These are phyloP conservation scores for Holacanthus passer DNA, from an alignment of 2,113 vertebrate genomes.

Conservation along the genomic window DNA sequence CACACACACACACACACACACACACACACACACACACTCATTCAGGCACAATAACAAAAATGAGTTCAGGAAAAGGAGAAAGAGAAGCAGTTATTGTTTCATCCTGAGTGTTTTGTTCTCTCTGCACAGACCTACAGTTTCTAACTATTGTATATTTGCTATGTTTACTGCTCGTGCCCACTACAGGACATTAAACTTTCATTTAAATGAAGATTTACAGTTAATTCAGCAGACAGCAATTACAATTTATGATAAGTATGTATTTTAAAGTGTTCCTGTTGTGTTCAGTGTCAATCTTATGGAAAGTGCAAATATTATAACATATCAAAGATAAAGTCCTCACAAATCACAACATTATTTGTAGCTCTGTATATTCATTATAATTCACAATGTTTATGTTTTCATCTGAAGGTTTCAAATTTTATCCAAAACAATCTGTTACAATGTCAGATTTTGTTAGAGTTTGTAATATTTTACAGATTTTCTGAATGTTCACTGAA, in stretches of 20 bases:
- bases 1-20: neutral
- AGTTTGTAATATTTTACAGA: too few relatives aligned
- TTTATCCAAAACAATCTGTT: too few relatives aligned
- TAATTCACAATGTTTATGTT: too few relatives aligned
- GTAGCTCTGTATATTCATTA: neutral
- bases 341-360: neutral
- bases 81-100: constrained; percentile 21
- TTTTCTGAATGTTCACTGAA: too few relatives aligned
- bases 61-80: constrained; percentile 3
- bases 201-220: neutral
- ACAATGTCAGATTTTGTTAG: too few relatives aligned
- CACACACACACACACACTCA: neutral
- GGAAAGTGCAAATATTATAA: constrained; percentile 24
- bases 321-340: neutral
- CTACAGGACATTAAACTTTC: too few relatives aligned
- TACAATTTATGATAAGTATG: constrained; percentile 9
- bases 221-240: neutral
- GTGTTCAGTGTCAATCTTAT: neutral
- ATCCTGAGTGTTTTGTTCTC: constrained; percentile 39
- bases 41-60: neutral
- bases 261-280: neutral
- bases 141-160: constrained; percentile 8
- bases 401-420: too few relatives aligned
- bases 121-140: neutral
- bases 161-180: neutral